Base-by-base conservation (phyloP, 2,113 vertebrate genomes). In the Entelurus aequoreus region DNA sequence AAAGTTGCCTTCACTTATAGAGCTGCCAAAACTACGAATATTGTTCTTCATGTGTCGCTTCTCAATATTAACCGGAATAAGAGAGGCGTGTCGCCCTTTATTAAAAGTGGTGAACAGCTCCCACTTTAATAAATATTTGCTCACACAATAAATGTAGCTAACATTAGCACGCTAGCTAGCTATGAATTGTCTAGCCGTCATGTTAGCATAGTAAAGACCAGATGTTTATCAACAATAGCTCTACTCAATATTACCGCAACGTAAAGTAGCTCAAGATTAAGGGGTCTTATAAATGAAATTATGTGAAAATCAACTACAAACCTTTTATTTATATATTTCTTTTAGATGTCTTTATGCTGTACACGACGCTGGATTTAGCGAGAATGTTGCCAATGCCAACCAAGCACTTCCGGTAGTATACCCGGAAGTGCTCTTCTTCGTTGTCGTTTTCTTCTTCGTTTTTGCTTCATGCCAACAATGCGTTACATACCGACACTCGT, bases 311-410 rank as follows among this genome's bases (percentile, higher is more conserved):
- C 38, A 16, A 15, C n/a, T 37, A 87, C 88, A 75, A 80, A 91
- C 90, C 88, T 80, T 65, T 62, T 14, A 44, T 40, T 60, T 40
- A 48, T 61, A 60, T 63, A 21, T 51, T 70, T 83, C 54, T 64
- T 74, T 75, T 78, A 28, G 63, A 51, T 79, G 68, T 82, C 66
- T 83, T 78, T 72, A 73, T 80, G 70, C 60, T 57, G 65, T 60
- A 64, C 59, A 65, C 64, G 74, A 68, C 75, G 79, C 77, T 28
- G 77, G 79, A 82, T 67, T 78, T 71, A 79, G 80, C 87, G 85
- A 86, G 86, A 84, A 84, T 86, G 88, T 87, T 88, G 86, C 88
- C 87, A 88, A 88, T 87, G 84, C 88, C 88, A 89, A 88, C 86
- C 82, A 84, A 90, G 77, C 83, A 83, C 72, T 88, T 91, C 90